Evolutionary conservation across 2,113 vertebrate species (phyloP).

Genomic region (Rhabdornis inornatus): DNA sequence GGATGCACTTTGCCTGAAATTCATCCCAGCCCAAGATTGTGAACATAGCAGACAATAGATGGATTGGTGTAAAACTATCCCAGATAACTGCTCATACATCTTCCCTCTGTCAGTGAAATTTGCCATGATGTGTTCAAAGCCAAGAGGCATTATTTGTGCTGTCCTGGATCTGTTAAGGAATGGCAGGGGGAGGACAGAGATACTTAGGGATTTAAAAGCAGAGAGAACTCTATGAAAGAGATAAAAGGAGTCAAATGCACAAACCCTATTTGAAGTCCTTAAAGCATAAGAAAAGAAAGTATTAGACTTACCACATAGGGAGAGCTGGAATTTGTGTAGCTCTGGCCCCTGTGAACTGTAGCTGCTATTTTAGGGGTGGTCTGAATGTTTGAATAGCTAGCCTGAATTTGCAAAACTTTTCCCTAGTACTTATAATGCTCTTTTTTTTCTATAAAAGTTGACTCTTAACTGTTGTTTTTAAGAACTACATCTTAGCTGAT

Average conservation of each 20-base stretch:
- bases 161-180: conserved; percentile 69
- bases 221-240: conserved; percentile 67
- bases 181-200: conserved; percentile 65
- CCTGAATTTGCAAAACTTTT: conserved; percentile 59
- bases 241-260: conserved; percentile 70
- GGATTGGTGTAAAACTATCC: conserved; percentile 69
- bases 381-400: conserved; percentile 48
- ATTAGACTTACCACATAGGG: conserved; percentile 69
- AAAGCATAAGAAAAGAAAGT: conserved; percentile 67
- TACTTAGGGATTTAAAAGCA: conserved; percentile 69
- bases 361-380: conserved; percentile 64
- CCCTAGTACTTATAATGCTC: background rate
- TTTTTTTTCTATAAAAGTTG: background rate
- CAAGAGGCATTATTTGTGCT: conserved; percentile 69
- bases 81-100: conserved; percentile 67
- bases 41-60: conserved; percentile 59
- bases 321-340: conserved; percentile 66
- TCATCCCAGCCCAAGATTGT: conserved; percentile 56
- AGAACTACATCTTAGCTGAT: background rate
- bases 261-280: conserved; percentile 70
- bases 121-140: conserved; percentile 68
- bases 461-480: background rate
- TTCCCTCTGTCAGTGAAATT: conserved; percentile 64
- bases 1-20: conserved; percentile 36
- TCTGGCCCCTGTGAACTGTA: conserved; percentile 64